Evolutionary conservation across 1,140 invertebrate species (phyloP), one percentile per base, ranked within the genome.

Genomic region (Rhynchophorus ferrugineus): DNA sequence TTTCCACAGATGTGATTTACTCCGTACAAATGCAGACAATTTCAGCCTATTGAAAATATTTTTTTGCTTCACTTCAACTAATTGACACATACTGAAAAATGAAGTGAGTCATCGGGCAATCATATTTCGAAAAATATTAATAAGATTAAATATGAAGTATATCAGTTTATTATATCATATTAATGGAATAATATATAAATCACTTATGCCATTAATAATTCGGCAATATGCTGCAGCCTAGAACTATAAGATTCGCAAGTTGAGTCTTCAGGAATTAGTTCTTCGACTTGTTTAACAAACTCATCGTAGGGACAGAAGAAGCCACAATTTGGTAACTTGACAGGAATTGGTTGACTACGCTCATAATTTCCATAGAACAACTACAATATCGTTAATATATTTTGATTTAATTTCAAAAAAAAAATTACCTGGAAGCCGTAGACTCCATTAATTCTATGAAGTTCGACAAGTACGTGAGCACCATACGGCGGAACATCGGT

Each of bases 401-500:
- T 37, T 37, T 29, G 11, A 29, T 5, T 11, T 29, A 6, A 29
- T 11, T 29, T 29, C 5, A 29, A 6, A 11, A 29, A 6, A 6
- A 6, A 6, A 6, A 11, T 24, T 44, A 60, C 58, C 43, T 58
- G 60, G 38, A 62, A 21, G 16, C 56, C 54, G 24, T 55, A 62
- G 3, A 44, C 48, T 13, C 44, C 49, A 37, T 56, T 38, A n/a
- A 59, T 52, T 24, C 53, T 47, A 42, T 64, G 62, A 0, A 64
- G 24, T 53, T 64, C 62, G 3, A 64, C 8, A 8, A 58, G 34
- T 13, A 61, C 50, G 2, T 73, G 73, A 9, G 77, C 67, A 0
- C 76, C 74, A 57, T 78, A 80, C 24, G 69, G 69, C 0, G 78
- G 78, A 43, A 77, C 71, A 33, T 80, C 77, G n/a, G 70, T 68